These are phyloP conservation scores for Zaprionus ornatus DNA, from an alignment of 1,140 invertebrate genomes.

Conservation along the genomic window DNA sequence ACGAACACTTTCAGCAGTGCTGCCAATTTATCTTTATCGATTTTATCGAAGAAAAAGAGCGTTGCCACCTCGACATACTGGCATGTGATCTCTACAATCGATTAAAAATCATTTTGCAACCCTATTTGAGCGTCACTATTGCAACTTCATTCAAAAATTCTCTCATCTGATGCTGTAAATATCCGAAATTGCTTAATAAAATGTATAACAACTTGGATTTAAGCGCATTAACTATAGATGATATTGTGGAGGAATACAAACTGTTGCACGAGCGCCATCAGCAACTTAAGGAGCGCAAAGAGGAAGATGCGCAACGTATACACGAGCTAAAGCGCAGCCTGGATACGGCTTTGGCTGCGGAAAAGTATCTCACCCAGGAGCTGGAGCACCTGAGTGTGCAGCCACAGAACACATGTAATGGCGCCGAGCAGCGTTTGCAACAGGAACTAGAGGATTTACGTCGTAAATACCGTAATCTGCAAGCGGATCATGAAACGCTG, in stretches of 20 bases:
- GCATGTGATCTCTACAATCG: not conserved
- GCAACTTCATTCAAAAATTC: constrained; percentile 36
- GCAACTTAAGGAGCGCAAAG: constrained; percentile 50
- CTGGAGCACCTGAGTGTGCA: constrained; percentile 60
- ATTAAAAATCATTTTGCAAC: not conserved
- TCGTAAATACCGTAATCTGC: constrained; percentile 53
- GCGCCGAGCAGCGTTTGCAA: constrained; percentile 15
- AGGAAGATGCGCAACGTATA: constrained; percentile 73
- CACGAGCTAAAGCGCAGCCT: constrained; percentile 73
- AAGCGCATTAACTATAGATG: constrained; percentile 58
- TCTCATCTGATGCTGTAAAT: not conserved
- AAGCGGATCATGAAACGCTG: constrained; percentile 52
- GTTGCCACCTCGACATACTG: not conserved
- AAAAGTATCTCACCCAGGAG: constrained; percentile 72
- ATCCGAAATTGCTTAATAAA: not conserved
- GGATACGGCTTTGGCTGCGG: constrained; percentile 68
- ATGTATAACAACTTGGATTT: constrained; percentile 66
- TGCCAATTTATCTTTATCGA: not conserved
- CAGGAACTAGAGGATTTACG: constrained; percentile 65
- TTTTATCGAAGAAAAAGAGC: not conserved
- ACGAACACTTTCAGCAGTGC: not conserved
- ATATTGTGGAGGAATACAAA: constrained; percentile 73
- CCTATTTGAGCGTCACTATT: constrained; percentile 24
- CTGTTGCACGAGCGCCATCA: constrained; percentile 63
- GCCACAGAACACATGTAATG: not conserved